Base-by-base conservation (phyloP, 2,888 invertebrate species). In the Cephus runcator region DNA sequence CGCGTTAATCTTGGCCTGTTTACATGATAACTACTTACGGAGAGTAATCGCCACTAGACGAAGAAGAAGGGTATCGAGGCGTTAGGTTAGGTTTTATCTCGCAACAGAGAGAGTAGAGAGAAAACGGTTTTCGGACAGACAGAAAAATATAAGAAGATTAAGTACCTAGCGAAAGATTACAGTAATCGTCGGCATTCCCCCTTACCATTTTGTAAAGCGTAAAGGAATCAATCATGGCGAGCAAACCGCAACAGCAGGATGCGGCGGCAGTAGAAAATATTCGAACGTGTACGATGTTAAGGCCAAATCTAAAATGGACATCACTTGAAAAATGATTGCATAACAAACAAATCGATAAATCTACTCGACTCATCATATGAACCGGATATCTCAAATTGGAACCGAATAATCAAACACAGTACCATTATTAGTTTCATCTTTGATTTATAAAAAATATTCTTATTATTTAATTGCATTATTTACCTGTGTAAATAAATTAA, bases 181-280 rank as follows among this genome's bases (percentile, higher is more conserved):
- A 56, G 56, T 56, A 56, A 56, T 56, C 9, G 56, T 56, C 56
- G 56, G 23, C 56, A 23, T 23, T 56, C 23, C 23, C 56, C 56
- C 84, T 85, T 82, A 91, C 90, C 87, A 87, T 87, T 73, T 86
- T 84, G 82, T 88, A 87, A 31, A 89, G 80, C 23, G 89, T 84
- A 73, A 86, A 88, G 34, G 88, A 83, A 78, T 91, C 89, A 75
- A 90, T 83, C 75, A 91, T 79, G 0, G 89, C 87, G 34, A 91
- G 84, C 23, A 86, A 78, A 40, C 85, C 86, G 71, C 87, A 89
- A 40, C 86, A 82, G 30, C 84, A 77, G 3, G 87, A 88, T 2
- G 85, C 81, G 23, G 84, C 82, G 4, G 84, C 83, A 3, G 88
- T 87, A 6, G 85, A 84, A 36, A 83, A 69, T 15, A 85, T 84